Percentiles rank a stretch among this genome's conserved stretches.
Evolutionary conservation across 2,888 invertebrate genomes (phyloP).

Genomic region (Baccha elongata): DNA sequence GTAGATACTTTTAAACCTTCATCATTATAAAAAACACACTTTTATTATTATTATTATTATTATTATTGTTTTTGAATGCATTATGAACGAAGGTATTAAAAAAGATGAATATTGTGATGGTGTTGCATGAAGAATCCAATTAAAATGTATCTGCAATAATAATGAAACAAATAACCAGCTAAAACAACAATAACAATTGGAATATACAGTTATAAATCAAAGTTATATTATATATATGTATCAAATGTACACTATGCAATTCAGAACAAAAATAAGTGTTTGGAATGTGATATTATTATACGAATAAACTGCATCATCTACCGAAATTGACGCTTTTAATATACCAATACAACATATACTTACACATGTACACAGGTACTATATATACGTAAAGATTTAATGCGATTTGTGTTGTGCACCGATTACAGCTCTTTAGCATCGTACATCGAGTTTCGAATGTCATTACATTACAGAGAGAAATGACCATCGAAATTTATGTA

Average conservation of each 20-base stretch:
- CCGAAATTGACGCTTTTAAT: conserved; percentile 39
- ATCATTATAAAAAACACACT: conserved; percentile 33
- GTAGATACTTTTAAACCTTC: conserved; percentile 10
- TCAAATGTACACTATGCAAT: background rate
- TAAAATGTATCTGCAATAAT: conserved; percentile 33
- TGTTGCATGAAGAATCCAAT: background rate
- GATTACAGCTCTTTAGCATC: conserved; percentile 38
- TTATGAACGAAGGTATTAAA: background rate
- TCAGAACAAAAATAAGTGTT: background rate
- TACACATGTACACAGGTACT: background rate
- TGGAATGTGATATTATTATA: conserved; percentile 2
- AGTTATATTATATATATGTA: conserved; percentile 12
- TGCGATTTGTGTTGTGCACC: conserved; percentile 18
- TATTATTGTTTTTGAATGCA: background rate
- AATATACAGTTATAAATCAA: conserved; percentile 31
- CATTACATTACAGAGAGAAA: conserved; percentile 7
- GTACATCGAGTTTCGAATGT: conserved; percentile 43
- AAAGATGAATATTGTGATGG: background rate
- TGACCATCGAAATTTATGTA: conserved; percentile 42
- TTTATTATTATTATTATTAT: conserved; percentile 4
- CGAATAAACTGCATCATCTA: background rate
- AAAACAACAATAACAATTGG: conserved; percentile 16
- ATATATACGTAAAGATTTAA: conserved; percentile 28
- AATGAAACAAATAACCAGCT: conserved; percentile 9
- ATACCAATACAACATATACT: background rate